Evolutionary conservation across 2,113 vertebrate species (phyloP).

Genomic region (Thalassoma bifasciatum): DNA sequence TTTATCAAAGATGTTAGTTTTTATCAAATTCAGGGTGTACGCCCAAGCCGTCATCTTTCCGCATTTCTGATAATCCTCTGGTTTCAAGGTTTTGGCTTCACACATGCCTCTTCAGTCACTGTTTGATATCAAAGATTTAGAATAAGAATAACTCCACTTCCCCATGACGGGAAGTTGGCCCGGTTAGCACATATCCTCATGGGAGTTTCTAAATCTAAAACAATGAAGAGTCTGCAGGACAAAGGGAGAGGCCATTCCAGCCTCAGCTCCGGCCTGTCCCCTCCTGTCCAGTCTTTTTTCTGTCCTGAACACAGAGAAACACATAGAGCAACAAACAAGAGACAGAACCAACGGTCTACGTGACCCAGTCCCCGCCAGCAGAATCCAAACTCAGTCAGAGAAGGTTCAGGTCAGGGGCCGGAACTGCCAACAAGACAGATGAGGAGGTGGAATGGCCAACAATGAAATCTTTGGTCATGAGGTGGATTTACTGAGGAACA

Average conservation of each 20-base stretch:
- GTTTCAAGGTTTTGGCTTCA: slow-evolving; percentile 31
- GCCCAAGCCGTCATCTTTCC: not conserved
- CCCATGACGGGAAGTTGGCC: slow-evolving; percentile 72
- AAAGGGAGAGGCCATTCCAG: slow-evolving; percentile 62
- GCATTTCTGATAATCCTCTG: slow-evolving; percentile 11
- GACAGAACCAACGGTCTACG: slow-evolving; percentile 69
- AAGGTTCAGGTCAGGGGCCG: slow-evolving; percentile 18
- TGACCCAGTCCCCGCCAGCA: slow-evolving; percentile 69
- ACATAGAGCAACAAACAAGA: slow-evolving; percentile 58
- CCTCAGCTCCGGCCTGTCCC: slow-evolving; percentile 30
- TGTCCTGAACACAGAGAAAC: slow-evolving; percentile 37
- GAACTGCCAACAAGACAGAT: slow-evolving; percentile 31
- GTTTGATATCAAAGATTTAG: slow-evolving; percentile 73
- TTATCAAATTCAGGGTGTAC: not conserved
- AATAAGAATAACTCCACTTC: slow-evolving; percentile 76
- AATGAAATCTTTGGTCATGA: slow-evolving; percentile 6
- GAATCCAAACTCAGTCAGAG: slow-evolving; percentile 36
- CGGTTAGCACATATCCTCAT: slow-evolving; percentile 77
- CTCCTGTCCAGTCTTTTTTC: slow-evolving; percentile 25
- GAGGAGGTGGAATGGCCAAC: not conserved
- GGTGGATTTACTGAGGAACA: not conserved
- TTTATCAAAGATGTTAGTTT: not conserved
- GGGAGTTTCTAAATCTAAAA: slow-evolving; percentile 69
- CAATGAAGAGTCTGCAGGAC: slow-evolving; percentile 73
- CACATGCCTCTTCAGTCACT: slow-evolving; percentile 26